Evolutionary conservation across 2,888 invertebrate genomes (phyloP).

Genomic region (Apamea monoglypha): DNA sequence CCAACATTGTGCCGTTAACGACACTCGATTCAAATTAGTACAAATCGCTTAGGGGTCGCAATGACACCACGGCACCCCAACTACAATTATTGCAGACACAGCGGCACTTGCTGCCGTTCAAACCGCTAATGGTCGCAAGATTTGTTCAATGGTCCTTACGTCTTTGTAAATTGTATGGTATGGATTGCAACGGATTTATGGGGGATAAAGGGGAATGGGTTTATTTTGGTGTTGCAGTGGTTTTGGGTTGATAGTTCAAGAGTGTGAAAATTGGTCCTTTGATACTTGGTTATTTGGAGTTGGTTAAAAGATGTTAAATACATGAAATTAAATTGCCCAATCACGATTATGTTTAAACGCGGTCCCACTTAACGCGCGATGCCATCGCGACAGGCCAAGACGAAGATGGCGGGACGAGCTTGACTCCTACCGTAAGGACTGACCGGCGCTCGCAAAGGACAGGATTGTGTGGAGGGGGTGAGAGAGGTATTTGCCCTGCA

Average conservation of each 20-base stretch:
- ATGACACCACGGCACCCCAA: conserved; percentile 48
- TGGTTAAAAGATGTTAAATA: neutral
- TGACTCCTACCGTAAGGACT: too few species aligned
- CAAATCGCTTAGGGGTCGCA: conserved; percentile 55
- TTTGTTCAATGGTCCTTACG: conserved; percentile 67
- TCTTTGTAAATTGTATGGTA: conserved; percentile 61
- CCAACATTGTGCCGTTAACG: conserved; percentile 42
- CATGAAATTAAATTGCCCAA: neutral
- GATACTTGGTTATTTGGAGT: neutral
- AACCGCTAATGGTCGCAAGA: conserved; percentile 64
- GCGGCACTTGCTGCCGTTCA: conserved; percentile 58
- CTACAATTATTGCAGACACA: conserved; percentile 60
- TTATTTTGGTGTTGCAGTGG: neutral
- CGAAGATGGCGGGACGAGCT: too few species aligned
- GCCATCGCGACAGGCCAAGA: too few species aligned
- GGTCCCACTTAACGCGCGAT: too few species aligned
- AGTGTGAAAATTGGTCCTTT: neutral
- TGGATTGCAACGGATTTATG: conserved; percentile 57
- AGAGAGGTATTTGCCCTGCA: too few species aligned
- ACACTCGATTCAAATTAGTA: conserved; percentile 62
- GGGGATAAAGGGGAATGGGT: conserved; percentile 1
- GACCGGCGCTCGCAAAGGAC: too few species aligned
- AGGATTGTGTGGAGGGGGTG: too few species aligned
- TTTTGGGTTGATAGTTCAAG: neutral
- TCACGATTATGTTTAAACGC: too few species aligned